Evolutionary conservation across 1,140 invertebrate genomes (phyloP), one percentile per base, ranked within the genome.

Genomic region (Euura saliciscinereae): DNA sequence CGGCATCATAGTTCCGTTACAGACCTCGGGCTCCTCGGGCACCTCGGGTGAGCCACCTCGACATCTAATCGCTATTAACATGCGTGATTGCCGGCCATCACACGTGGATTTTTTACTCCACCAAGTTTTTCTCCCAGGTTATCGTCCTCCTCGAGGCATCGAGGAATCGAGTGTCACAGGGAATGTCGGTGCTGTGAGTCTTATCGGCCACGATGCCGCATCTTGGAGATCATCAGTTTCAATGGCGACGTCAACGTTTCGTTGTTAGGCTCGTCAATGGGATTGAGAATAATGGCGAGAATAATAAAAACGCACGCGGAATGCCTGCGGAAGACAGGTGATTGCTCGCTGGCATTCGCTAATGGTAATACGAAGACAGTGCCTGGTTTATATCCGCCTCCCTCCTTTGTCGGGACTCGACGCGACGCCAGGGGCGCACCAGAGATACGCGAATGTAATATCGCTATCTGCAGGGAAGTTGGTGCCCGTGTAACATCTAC

Each of bases 41-140:
- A 59, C 51, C 28, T 28, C 28, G 28, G 28, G 28, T 28, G 28
- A 28, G 28, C 28, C 28, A 28, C 28, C 28, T 28, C 28, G 28
- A 28, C 73, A 74, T 74, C 71, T 73, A 74, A 75, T 73, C 68
- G 71, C 80, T 79, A 84, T 84, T 84, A 84, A 84, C 84, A 84
- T 83, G 80, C 82, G 82, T 82, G 82, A 84, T 84, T 79, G 77
- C 76, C 71, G 69, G 75, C 77, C 74, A 84, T 83, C 75, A 77
- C 72, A 74, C 71, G 72, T 74, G 70, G 76, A 76, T 75, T 76
- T 76, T 79, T 74, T 79, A 74, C 78, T 76, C 64, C 68, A 68
- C 78, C 80, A 78, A 28, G 28, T 28, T 28, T 28, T 28, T 28
- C 28, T 28, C 28, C 28, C 28, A 28, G 28, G 28, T 28, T 28